Conservation (phyloP, 2,113 vertebrate species). For the Cichladusa arquata region DNA sequence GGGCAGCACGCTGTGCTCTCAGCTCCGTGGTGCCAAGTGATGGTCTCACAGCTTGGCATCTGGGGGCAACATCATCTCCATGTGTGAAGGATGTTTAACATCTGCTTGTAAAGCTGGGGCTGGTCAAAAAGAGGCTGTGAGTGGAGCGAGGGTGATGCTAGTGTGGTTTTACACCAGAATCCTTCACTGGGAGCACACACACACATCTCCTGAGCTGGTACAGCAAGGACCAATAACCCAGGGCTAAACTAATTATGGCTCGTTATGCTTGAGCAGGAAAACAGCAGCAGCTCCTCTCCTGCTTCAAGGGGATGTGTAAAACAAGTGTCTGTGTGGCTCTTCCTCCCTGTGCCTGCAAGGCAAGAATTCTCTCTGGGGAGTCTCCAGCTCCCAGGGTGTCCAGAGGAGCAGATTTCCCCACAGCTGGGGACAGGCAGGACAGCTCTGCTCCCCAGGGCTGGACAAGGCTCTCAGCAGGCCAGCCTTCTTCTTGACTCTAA, state of each 20-base stretch:
- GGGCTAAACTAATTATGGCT: slow-evolving; percentile 18
- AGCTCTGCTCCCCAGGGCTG: not conserved
- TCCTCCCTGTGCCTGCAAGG: not conserved
- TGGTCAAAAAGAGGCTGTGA: not conserved
- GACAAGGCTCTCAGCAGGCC: not conserved
- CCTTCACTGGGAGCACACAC: not conserved
- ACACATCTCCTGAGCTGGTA: not conserved
- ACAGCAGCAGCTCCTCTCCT: not conserved
- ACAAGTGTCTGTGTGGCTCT: not conserved
- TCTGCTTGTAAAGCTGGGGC: slow-evolving; percentile 1
- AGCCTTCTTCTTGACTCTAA: not conserved
- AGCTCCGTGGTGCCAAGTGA: not conserved
- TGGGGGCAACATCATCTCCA: not conserved
- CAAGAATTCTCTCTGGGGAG: not conserved
- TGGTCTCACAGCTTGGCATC: slow-evolving; percentile 17
- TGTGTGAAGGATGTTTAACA: not conserved
- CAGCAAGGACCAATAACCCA: not conserved
- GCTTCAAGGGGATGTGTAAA: not conserved
- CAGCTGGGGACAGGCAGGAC: not conserved
- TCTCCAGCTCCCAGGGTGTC: not conserved
- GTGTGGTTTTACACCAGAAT: not conserved
- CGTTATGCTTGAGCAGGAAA: slow-evolving; percentile 8
- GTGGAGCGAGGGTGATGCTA: not conserved
- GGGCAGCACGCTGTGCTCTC: slow-evolving; percentile 25
- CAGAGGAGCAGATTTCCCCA: not conserved